These are phyloP conservation scores for Drosophila rubida DNA, from an alignment of 2,888 invertebrate genomes.

Conservation along the genomic window DNA sequence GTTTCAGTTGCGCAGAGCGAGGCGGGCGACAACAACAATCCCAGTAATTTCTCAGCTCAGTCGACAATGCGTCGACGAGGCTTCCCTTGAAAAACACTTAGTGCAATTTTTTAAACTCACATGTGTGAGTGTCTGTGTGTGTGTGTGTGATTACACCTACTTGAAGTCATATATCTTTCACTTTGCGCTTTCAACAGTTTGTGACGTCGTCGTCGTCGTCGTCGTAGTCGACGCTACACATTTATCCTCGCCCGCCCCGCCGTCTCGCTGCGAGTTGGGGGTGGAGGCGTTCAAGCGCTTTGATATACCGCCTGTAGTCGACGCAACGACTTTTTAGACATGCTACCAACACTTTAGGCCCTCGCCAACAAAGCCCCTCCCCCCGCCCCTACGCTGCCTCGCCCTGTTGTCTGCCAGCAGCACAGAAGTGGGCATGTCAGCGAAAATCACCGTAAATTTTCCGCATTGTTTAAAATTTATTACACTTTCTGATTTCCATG, in stretches of 20 bases:
- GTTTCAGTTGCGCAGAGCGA: constrained; percentile 47
- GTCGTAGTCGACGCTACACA: constrained; percentile 61
- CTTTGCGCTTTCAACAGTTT: constrained; percentile 81
- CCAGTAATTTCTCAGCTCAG: constrained; percentile 72
- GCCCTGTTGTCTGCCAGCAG: constrained; percentile 57
- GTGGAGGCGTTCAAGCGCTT: constrained; percentile 65
- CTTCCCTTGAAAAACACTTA: constrained; percentile 72
- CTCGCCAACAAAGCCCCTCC: constrained; percentile 1
- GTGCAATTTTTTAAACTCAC: constrained; percentile 66
- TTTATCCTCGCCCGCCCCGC: constrained; percentile 44
- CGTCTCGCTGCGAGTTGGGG: constrained; percentile 22
- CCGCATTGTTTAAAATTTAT: constrained; percentile 80
- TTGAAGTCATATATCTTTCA: constrained; percentile 80
- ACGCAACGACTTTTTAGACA: constrained; percentile 58
- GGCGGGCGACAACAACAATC: constrained; percentile 15
- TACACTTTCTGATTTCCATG: constrained; percentile 76
- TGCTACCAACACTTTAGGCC: constrained; percentile 63
- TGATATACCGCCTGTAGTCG: constrained; percentile 70
- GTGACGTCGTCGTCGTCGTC: constrained; percentile 69
- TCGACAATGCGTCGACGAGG: constrained; percentile 42
- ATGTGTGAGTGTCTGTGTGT: constrained; percentile 37
- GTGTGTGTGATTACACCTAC: constrained; percentile 75
- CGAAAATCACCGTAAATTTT: constrained; percentile 80
- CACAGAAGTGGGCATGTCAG: constrained; percentile 78
- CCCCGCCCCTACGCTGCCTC: not conserved